Evolutionary conservation across 2,797 vertebrate species (phyloP), one percentile per base, ranked within the genome.

Genomic region (Triplophysa bombifrons): DNA sequence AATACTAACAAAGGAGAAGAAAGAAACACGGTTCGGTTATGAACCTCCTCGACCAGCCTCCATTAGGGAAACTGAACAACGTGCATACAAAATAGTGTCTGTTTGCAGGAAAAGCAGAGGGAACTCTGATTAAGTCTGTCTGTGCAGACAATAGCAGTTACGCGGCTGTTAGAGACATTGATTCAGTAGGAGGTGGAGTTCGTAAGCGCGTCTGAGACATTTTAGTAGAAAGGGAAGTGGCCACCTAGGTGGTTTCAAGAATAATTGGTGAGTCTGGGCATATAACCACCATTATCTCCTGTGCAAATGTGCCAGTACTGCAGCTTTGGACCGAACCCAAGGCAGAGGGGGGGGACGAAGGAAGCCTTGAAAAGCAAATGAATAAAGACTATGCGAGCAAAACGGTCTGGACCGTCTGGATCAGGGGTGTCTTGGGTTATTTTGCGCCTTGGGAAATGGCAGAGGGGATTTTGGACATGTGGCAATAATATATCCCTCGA

Each of bases 371-470:
- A 80, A 79, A 73, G 50, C 56, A 74, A 70, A 73, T 72, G 82
- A 73, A 84, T 74, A 82, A 82, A 80, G 80, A 85, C 72, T 44
- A 69, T 61, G 66, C 9, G 2, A 74, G 65, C 77, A 82, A 81
- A 76, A 74, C 41, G 73, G 38, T 77, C 51, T 61, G 34, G 74
- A 66, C 44, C 34, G 72, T 80, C 55, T 73, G 78, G 25, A 61
- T 30, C 58, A 17, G 58, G 25, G 60, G 25, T 9, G 27, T 30
- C 27, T 27, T 16, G 60, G 25, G 60, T 61, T 8, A 61, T 2
- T 27, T 25, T 17, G 25, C 6, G 25, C 58, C 25, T 22, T 14
- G 27, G 27, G 27, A 30, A 30, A 30, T 30, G 27, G 27, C 27
- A 20, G 55, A 8, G 19, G 55, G 9, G 2, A 13, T 60, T 25